A percentile compares a stretch with the other conserved stretches of the same genome.
Evolutionary conservation across 2,113 vertebrate species (phyloP).

Genomic region (Embiotoca jacksoni): DNA sequence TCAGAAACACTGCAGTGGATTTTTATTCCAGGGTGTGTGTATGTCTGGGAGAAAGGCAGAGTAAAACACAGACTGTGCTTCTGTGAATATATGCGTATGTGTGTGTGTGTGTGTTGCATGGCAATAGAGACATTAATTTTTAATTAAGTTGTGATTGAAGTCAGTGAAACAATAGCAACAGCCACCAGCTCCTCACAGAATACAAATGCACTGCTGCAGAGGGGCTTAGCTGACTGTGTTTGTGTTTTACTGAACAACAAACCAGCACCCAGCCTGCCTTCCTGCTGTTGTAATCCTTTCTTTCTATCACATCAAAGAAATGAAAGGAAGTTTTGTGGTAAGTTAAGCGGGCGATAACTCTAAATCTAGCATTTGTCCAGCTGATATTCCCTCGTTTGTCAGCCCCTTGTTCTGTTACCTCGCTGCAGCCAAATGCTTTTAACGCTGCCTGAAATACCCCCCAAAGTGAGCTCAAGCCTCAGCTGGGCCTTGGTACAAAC

Average conservation of each 20-base stretch:
- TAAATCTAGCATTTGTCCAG: constrained; percentile 36
- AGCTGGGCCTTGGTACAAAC: constrained; percentile 28
- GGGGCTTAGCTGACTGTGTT: constrained; percentile 29
- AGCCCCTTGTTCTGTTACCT: constrained; percentile 37
- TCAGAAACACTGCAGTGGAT: constrained; percentile 40
- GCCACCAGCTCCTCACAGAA: constrained; percentile 51
- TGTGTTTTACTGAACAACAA: constrained; percentile 34
- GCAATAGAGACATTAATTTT: constrained; percentile 52
- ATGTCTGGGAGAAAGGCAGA: constrained; percentile 12
- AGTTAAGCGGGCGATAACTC: constrained; percentile 28
- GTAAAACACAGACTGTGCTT: constrained; percentile 20
- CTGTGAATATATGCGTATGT: background rate
- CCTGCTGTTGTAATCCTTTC: constrained; percentile 22
- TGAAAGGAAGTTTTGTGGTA: constrained; percentile 26
- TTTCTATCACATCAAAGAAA: constrained; percentile 24
- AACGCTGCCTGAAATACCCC: constrained; percentile 40
- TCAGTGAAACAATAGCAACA: constrained; percentile 50
- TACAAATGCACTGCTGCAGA: constrained; percentile 60
- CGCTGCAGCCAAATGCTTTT: constrained; percentile 35
- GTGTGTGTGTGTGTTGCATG: constrained; percentile 8
- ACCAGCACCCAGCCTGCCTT: constrained; percentile 5
- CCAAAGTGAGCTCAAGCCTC: constrained; percentile 23
- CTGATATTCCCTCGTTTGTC: constrained; percentile 29
- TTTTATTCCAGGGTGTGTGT: constrained; percentile 10
- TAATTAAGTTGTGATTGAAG: constrained; percentile 56